Base-by-base conservation (phyloP, 64 coral and sea anemone genomes). In the Montipora capricornis region DNA sequence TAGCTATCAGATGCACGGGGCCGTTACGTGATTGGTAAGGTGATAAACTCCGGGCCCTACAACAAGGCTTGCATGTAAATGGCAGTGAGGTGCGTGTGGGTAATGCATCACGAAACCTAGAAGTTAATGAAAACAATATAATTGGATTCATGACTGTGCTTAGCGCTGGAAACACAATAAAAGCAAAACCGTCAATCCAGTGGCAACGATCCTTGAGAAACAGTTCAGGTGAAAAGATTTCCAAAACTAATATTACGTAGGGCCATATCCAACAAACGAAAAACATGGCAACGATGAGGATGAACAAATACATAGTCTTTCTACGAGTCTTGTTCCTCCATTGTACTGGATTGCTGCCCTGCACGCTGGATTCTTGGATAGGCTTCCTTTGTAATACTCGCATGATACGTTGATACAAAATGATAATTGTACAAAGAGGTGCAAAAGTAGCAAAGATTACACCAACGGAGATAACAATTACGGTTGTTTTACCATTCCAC, bases 61-160 rank as follows among this genome's bases (percentile, higher is more conserved):
- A 55, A 10, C 52, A 55, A 5, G 1, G 37, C 2, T 37, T 37
- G 37, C 37, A 37, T 37, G 37, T 2, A 37, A 37, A 2, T 37
- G 37, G 37, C 2, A 37, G 37, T 2, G 2, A 37, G 6, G 10
- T 7, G 37, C 37, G 2, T 5, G 49, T 57, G 8, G 53, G 49
- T 5, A 80, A 20, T 16, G 49, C 77, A 0, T 80, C 14, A 17
- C 48, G 77, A 55, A 80, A 80, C 16, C 55, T 20, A 6, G 48
- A 53, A 24, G 19, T 55, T 12, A 80, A 53, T 2, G 16, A 80
- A 55, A 80, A 80, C 13, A 80, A 49, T 58, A 55, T 80, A 4
- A 80, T 49, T 7, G 77, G 77, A 55, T 80, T 80, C 1, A 80
- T 80, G 5, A 47, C 49, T 53, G 77, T 80, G 19, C 77, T 80